Evolutionary conservation across 2,797 vertebrate species (phyloP), one percentile per base, ranked within the genome.

Genomic region (Hafferia zeledoni): DNA sequence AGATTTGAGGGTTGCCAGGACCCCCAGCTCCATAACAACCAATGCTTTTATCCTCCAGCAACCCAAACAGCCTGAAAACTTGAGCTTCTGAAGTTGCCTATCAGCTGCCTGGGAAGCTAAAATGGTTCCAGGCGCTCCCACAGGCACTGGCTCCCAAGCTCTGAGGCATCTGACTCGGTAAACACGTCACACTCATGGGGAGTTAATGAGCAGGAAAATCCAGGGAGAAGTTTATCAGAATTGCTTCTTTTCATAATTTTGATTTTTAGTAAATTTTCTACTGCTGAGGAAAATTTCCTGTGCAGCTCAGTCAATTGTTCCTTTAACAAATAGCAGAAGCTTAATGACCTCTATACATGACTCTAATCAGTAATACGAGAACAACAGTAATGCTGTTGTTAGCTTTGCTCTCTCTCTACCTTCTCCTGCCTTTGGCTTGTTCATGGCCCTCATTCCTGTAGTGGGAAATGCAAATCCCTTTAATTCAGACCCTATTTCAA

Each of bases 1-100:
- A 83, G 46, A 50, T 93, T 31, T 94, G 76, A 92, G 23, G 82
- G 87, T 87, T 95, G 78, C 79, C 84, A 92, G 52, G 72, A 80
- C 83, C 69, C 43, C 24, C 2, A 3, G 84, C 65, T 83, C 87
- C 77, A 59, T 86, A 91, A 93, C 94, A 94, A 96, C 82, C 72
- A 88, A 50, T 37, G 75, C 35, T 91, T 83, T 93, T 69, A 86
- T 63, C 31, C 79, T 91, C n/a, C 69, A 76, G 72, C 50, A 93
- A 86, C 65, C 67, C 72, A 91, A 94, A 89, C 53, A 91, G 61
- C 68, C 69, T 78, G 72, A 65, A 80, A 94, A 90, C 47, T 55
- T 44, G 35, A 76, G 55, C 39, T 91, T 91, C 69, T 75, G 72
- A 41, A 47, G 47, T 56, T 91, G 61, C 46, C 33, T 64, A 11